Evolutionary conservation across 1,140 invertebrate species (phyloP), one percentile per base, ranked within the genome.

Genomic region (Marisa cornuarietis): DNA sequence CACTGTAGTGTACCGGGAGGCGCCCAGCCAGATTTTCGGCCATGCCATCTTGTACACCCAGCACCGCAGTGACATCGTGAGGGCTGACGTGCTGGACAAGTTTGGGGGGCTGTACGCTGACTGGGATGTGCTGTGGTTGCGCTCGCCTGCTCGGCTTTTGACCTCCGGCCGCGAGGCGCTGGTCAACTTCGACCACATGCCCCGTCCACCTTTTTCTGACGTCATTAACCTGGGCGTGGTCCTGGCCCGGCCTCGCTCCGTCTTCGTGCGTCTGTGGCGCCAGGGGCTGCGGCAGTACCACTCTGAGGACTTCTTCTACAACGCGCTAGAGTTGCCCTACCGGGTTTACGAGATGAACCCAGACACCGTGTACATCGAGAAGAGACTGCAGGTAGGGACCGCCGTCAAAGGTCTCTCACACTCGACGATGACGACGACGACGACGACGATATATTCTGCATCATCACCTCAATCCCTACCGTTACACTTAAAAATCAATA

Each of bases 81-180:
- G 88, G 66, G 87, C 84, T 20, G 86, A 89, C 49, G 80, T 87
- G 24, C 78, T 89, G 20, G 79, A 85, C 18, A 87, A 86, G 81
- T 88, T 87, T 80, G 88, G 88, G n/a, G 88, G 88, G 2, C 82
- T 89, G 7, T 89, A 89, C 74, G 77, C 85, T 54, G 88, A 89
- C 74, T 88, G 87, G 88, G 88, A 89, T 79, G 88, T 84, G 1
- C 65, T 88, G 18, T 88, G 87, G 86, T 79, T 88, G 9, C 83
- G 81, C 42, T 80, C 79, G 13, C 84, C 83, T n/a, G 76, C 80
- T 4, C 83, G 85, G 66, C 71, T 88, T 14, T 80, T 85, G 18
- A 31, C 82, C 65, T 75, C 77, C 51, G 83, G 83, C 52, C 83
- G 84, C 82, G 52, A 61, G 66, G 84, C 86, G 52, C 77, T 83